phyloP scores from a whole-genome alignment of 2,888 invertebrate species.

The Aporophyla lueneburgensis region DNA sequence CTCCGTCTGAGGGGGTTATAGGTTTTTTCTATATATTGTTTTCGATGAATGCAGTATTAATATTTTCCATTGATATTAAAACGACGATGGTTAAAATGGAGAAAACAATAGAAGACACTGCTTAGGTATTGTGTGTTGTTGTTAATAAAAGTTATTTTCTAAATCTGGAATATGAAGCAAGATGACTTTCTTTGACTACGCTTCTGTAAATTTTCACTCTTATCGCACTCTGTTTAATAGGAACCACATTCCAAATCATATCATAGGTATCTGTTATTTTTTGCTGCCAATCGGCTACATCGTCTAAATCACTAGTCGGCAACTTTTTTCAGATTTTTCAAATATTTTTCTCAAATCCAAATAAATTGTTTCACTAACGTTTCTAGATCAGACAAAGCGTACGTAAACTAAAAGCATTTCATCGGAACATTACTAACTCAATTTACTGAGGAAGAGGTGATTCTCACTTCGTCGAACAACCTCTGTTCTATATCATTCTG shows the following conservation, averaged over 20 bases:
- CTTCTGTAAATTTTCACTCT: neutral
- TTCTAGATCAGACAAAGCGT: slow-evolving; percentile 25
- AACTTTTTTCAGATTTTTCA: neutral
- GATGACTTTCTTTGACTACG: neutral
- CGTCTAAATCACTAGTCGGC: neutral
- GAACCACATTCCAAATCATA: neutral
- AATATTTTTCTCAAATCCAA: neutral
- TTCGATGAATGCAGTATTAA: too few relatives aligned
- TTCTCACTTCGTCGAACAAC: slow-evolving; percentile 63
- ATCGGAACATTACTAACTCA: slow-evolving; percentile 54
- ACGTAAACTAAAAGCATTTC: slow-evolving; percentile 41
- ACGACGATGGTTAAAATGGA: neutral
- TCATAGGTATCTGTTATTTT: too few relatives aligned
- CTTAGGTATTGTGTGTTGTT: neutral
- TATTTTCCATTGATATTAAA: neutral
- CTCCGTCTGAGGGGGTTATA: too few relatives aligned
- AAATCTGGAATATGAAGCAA: neutral
- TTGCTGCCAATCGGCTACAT: neutral
- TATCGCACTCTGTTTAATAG: neutral
- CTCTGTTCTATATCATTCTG: slow-evolving; percentile 60
- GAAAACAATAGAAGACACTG: neutral
- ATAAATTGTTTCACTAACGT: slow-evolving; percentile 12
- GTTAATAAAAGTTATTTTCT: neutral
- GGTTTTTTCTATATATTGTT: too few relatives aligned
- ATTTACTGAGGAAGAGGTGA: slow-evolving; percentile 42